Base-by-base conservation (phyloP, 2,888 invertebrate genomes). In the Brachyptera putata region DNA sequence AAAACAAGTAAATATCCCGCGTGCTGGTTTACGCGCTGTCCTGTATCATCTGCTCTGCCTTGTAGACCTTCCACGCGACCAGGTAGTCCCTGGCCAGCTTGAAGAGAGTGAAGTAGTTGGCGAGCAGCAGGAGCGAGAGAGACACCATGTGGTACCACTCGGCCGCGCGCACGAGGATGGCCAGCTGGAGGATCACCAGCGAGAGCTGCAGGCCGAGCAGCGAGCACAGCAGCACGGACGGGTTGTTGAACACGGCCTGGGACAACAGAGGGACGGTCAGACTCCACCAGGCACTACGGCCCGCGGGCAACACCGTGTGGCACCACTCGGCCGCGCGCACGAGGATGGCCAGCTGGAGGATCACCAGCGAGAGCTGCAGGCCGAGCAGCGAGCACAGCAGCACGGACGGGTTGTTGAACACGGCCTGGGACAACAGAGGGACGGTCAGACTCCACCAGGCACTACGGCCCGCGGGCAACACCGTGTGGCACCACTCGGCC, bases 71-170 rank as follows among this genome's bases (percentile, higher is more conserved):
- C 80, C 86, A 87, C 57, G 93, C 86, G 26, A 96, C 85, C 3
- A 94, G 77, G 71, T 89, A 92, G 74, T 95, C 94, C 43, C 96
- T 81, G 26, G 88, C 80, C 66, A 95, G 80, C 76, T 94, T 93
- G 74, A 94, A 97, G 46, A 97, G 79, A 0, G 93, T 89, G 70
- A 91, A 89, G 75, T 95, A 95, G 75, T 95, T 96, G 64, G 91
- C 90, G 71, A 95, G 87, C 34, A 95, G 81, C 49, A 97, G 79
- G 62, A 95, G 81, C 3, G 91, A 85, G 68, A 95, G 81, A 1
- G 95, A 90, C 49, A 96, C 74, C 62, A 95, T 85, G 72, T 93
- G 89, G 76, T 95, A 91, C 97, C 97, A 98, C 68, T 94, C 89
- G 37, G 85, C 81, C 14, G 89, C 86, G 65, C 89, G 83, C 67